Base-by-base conservation (phyloP, 2,888 invertebrate genomes). In the Trichogramma evanescens region DNA sequence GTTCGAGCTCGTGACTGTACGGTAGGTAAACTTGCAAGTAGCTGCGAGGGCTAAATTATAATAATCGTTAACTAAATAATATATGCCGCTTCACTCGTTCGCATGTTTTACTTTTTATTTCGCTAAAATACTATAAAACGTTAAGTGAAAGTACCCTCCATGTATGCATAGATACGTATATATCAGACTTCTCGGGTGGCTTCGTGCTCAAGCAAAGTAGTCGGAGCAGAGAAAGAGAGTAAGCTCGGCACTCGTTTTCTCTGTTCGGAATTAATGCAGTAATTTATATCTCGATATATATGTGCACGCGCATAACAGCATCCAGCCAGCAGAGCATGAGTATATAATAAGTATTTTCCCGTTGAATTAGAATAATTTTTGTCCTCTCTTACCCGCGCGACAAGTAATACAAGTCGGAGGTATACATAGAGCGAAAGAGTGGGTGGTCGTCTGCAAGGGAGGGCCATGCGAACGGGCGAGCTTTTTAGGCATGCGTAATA, bases 11-110 rank as follows among this genome's bases (percentile, higher is more conserved):
- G 26, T 26, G 26, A 26, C 26, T 26, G 0, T 26, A 26, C 26
- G 26, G 2, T 26, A 26, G 26, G 26, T 26, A 5, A 6, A 40
- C 9, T 39, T 5, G 26, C 41, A 6, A 13, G 46, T 61, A 67
- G 68, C 68, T 65, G 67, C 66, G 65, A 69, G 65, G 45, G 46
- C 51, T 48, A 50, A 57, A 57, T 57, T 57, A 52, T 57, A 52
- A 50, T 50, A 54, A 61, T 54, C 51, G 39, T 63, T 54, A 51
- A 50, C 56, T 61, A 61, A 61, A 61, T 58, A 63, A 63, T 56
- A 54, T 56, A 58, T 49, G n/a, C n/a, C 51, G 5, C 42, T 6
- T 50, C 7, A 26, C 10, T 10, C 40, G 42, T 26, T 26, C 26
- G 26, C 26, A 26, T 26, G 26, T 26, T 26, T 26, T 26, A 26